These are phyloP conservation scores for Campaea margaritaria DNA, from an alignment of 2,888 invertebrate species.

Conservation along the genomic window DNA sequence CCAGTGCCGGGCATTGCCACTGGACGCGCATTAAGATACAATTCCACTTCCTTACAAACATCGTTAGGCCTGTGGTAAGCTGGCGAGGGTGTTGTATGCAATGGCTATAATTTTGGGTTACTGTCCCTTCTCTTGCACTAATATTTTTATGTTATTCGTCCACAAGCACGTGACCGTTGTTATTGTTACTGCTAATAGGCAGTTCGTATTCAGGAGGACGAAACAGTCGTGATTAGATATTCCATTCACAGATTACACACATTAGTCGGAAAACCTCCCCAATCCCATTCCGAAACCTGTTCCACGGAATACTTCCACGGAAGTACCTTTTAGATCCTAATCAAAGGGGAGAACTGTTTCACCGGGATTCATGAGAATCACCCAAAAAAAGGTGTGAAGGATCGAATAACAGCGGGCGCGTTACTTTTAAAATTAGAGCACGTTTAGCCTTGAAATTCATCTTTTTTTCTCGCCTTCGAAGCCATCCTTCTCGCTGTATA, in stretches of 20 bases:
- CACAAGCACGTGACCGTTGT: slow-evolving; percentile 32
- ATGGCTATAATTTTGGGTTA: background rate
- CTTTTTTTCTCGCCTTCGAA: slow-evolving; percentile 35
- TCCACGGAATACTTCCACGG: slow-evolving; percentile 34
- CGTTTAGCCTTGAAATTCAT: slow-evolving; percentile 42
- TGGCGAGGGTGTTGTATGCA: no score
- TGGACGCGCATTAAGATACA: no score
- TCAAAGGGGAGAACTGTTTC: slow-evolving; percentile 41
- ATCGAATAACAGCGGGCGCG: slow-evolving; percentile 40
- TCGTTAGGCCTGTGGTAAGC: no score
- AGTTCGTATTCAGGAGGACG: slow-evolving; percentile 38
- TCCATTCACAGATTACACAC: slow-evolving; percentile 42
- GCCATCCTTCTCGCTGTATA: slow-evolving; percentile 8
- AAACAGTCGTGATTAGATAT: slow-evolving; percentile 35
- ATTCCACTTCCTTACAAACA: no score
- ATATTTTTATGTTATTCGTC: slow-evolving; percentile 28
- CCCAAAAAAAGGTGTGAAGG: slow-evolving; percentile 47
- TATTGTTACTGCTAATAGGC: slow-evolving; percentile 33
- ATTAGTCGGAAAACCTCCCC: slow-evolving; percentile 38
- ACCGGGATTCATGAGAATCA: slow-evolving; percentile 40
- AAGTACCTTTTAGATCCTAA: slow-evolving; percentile 44
- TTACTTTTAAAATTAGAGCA: slow-evolving; percentile 52
- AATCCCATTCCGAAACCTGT: slow-evolving; percentile 33
- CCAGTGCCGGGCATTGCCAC: no score
- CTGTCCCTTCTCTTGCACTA: slow-evolving; percentile 13